A percentile compares a stretch with the other conserved stretches of the same genome.
Conservation (phyloP, 2,888 invertebrate genomes). For the Andrena bucephala region DNA sequence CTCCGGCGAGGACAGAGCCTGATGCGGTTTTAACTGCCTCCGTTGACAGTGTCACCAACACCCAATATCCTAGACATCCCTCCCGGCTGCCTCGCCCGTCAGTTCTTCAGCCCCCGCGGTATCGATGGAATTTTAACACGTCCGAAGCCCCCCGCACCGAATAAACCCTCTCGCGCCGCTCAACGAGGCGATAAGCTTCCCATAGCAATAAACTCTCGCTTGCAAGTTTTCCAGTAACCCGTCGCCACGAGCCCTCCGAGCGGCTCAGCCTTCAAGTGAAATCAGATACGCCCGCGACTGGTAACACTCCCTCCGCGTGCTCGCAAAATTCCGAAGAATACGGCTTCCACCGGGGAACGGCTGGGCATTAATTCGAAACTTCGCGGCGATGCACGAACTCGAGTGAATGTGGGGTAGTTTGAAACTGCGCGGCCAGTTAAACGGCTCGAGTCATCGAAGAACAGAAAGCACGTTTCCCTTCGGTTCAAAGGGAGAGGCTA, state of each 20-base stretch:
- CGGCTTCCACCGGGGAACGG: background rate
- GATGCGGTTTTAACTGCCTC: constrained; percentile 63
- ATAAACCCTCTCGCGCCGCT: background rate
- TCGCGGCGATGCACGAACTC: constrained; percentile 16
- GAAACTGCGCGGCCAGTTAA: constrained; percentile 16
- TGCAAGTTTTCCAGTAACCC: too few relatives aligned
- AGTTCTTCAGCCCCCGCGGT: constrained; percentile 28
- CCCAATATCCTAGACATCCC: constrained; percentile 46
- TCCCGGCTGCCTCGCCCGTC: constrained; percentile 11
- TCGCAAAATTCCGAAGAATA: constrained; percentile 5
- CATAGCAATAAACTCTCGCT: background rate
- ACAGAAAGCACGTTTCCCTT: constrained; percentile 9
- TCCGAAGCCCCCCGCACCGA: background rate
- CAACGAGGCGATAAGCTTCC: background rate
- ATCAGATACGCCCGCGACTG: too few relatives aligned
- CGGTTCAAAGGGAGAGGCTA: constrained; percentile 23
- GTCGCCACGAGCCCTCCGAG: too few relatives aligned
- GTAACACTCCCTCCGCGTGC: background rate
- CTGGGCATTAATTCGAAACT: constrained; percentile 31
- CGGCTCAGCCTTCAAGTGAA: too few relatives aligned
- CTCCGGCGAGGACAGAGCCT: constrained; percentile 53
- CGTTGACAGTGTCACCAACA: constrained; percentile 52
- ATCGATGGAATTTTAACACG: constrained; percentile 53
- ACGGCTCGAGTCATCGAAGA: constrained; percentile 31
- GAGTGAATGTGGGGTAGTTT: constrained; percentile 6